phyloP scores from a whole-genome alignment of 2,888 invertebrate species.

The Lasioglossum malachurum region DNA sequence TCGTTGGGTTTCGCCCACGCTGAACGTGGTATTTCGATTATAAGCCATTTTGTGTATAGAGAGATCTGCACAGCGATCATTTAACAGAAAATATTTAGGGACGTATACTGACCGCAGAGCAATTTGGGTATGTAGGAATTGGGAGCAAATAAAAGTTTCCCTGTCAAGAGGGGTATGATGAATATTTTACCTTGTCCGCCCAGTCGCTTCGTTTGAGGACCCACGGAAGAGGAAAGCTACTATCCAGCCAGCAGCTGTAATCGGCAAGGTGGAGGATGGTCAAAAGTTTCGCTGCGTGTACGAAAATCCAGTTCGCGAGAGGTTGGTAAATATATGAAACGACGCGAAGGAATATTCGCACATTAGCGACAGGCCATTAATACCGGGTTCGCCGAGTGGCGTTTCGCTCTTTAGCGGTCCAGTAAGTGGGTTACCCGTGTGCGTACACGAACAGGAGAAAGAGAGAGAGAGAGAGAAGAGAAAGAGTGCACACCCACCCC shows the following conservation, averaged over 20 bases:
- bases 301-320: slow-evolving; percentile 43
- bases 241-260: neutral
- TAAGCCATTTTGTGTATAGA: neutral
- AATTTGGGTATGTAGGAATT: neutral
- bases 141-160: neutral
- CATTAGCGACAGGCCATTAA: slow-evolving; percentile 62
- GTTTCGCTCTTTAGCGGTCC: slow-evolving; percentile 45
- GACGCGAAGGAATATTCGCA: slow-evolving; percentile 57
- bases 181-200: neutral
- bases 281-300: slow-evolving; percentile 25
- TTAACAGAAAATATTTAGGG: neutral
- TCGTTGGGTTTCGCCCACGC: no score
- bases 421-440: slow-evolving; percentile 57
- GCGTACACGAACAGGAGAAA: neutral
- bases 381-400: slow-evolving; percentile 35
- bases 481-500: slow-evolving; percentile 17
- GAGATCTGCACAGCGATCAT: neutral
- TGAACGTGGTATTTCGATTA: no score
- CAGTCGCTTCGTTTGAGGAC: slow-evolving; percentile 19
- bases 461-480: neutral
- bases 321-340: slow-evolving; percentile 55
- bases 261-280: neutral
- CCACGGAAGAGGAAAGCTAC: neutral
- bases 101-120: neutral
- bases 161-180: neutral